A percentile compares a stretch with the other conserved stretches of the same genome.
Evolutionary conservation across 2,888 invertebrate genomes (phyloP).

Genomic region (Melinopterus prodromus): DNA sequence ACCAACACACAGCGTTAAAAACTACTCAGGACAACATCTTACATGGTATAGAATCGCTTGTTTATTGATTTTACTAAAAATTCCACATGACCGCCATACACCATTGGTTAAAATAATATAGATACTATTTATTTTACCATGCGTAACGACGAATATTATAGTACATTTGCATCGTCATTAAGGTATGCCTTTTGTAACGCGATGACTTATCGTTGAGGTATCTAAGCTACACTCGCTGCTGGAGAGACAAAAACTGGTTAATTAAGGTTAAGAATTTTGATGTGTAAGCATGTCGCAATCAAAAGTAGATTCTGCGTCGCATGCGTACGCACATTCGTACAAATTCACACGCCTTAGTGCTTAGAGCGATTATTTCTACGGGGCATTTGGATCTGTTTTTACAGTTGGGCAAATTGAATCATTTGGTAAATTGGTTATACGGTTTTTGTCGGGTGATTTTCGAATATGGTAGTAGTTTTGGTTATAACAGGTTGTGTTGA

Average conservation of each 20-base stretch:
- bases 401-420: neutral
- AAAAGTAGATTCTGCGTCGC: neutral
- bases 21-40: too few relatives aligned
- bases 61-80: too few relatives aligned
- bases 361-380: neutral
- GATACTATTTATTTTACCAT: neutral
- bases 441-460: too few relatives aligned
- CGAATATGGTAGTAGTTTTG: too few relatives aligned
- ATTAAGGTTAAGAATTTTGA: conserved; percentile 4
- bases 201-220: neutral
- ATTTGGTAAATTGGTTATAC: too few relatives aligned
- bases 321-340: neutral
- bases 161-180: neutral
- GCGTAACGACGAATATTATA: neutral
- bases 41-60: too few relatives aligned
- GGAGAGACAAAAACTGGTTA: neutral
- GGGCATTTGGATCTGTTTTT: neutral
- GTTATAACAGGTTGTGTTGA: too few relatives aligned
- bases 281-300: neutral
- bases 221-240: neutral
- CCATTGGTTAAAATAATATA: too few relatives aligned
- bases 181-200: neutral
- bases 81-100: too few relatives aligned
- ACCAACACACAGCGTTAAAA: too few relatives aligned
- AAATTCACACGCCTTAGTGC: neutral